Base-by-base conservation (phyloP, 2,888 invertebrate species). In the Xestia c-nigrum region DNA sequence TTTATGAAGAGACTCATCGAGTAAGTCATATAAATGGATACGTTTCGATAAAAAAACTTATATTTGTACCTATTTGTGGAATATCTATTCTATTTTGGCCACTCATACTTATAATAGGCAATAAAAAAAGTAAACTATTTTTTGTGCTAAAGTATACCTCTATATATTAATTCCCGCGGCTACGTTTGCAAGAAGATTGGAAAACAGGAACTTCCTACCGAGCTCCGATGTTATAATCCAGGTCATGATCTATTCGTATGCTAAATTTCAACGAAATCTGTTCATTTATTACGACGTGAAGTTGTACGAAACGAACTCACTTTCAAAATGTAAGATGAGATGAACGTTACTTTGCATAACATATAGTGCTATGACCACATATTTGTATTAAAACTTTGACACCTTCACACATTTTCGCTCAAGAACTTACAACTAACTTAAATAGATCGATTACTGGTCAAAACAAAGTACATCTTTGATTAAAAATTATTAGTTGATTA, bases 401-500 rank as follows among this genome's bases (percentile, higher is more conserved):
- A n/a, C 21, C 7, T 47, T 66, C 14, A 66, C 19, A 46, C 19
- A 46, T 57, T 6, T 47, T 72, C 19, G 0, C 40, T 69, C 31
- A 68, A 47, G 3, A 68, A 61, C 40, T 72, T 55, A 10, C 38
- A 40, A 47, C 21, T 31, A 38, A 72, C 40, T 70, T 40, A 10
- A 46, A 59, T 64, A 38, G 38, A 68, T 59, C 19, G n/a, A 50
- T 81, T 31, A 50, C 43, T 65, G 14, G 38, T 68, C 57, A 73
- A 61, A 71, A 12, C 16, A 21, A 69, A 21, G 19, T 70, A 4
- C 14, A 76, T 47, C 19, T 72, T 72, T 72, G 76, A 77, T 86
- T 73, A 10, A 5, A 72, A 76, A 84, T 69, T 64, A 73, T 75
- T 72, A 55, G 55, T 67, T 38, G 59, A 57, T 12, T 73, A 19